Evolutionary conservation across 2,888 invertebrate species (phyloP).

Genomic region (Lasioglossum leucozonium): DNA sequence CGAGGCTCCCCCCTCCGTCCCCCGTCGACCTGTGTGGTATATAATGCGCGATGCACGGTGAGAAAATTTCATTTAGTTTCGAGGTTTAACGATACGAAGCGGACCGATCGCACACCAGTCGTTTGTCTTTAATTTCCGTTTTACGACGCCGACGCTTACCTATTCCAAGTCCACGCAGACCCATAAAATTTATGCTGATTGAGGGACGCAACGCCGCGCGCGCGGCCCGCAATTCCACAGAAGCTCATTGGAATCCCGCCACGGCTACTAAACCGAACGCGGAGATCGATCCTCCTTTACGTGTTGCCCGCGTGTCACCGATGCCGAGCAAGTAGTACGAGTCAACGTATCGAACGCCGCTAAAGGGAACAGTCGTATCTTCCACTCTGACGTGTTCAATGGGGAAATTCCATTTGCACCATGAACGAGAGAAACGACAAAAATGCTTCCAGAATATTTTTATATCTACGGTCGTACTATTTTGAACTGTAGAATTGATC

Average conservation of each 20-base stretch:
- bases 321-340: not conserved
- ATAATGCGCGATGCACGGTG: not conserved
- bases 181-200: slow-evolving; percentile 21
- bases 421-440: not conserved
- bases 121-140: slow-evolving; percentile 21
- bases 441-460: not conserved
- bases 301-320: not conserved
- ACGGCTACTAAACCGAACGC: not conserved
- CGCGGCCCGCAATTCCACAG: slow-evolving; percentile 18
- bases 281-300: slow-evolving; percentile 13
- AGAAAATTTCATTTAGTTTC: not conserved
- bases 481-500: not conserved
- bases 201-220: not conserved
- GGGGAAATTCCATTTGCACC: not conserved
- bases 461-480: not conserved
- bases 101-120: not conserved
- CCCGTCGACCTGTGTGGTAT: not conserved
- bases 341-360: not conserved
- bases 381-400: not conserved
- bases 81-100: slow-evolving; percentile 23
- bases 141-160: slow-evolving; percentile 3
- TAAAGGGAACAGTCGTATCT: not conserved
- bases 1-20: no score
- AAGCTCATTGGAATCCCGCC: slow-evolving; percentile 21
- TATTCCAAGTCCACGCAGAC: not conserved